phyloP scores from a whole-genome alignment of 2,113 vertebrate genomes.

The Cromileptes altivelis region DNA sequence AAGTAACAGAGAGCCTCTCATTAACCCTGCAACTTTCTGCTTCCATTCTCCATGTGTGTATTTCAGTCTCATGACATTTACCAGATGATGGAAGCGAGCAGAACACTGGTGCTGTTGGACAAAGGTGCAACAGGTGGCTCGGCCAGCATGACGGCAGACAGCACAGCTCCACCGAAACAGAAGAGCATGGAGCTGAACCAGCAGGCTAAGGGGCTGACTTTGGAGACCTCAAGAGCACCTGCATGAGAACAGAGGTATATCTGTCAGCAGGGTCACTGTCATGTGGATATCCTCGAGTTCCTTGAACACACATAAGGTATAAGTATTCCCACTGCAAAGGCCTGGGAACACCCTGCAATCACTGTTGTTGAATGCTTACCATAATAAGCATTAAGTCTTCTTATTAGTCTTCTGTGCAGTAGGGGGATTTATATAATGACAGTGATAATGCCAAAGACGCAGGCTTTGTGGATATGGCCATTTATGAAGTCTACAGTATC shows the following conservation, averaged over 20 bases:
- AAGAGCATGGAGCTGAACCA: slow-evolving; percentile 98
- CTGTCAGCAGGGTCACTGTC: background rate
- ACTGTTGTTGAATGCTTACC: background rate
- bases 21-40: background rate
- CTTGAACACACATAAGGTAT: background rate
- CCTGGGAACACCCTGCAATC: background rate
- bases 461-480: background rate
- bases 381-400: slow-evolving; percentile 1
- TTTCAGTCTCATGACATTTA: slow-evolving; percentile 79
- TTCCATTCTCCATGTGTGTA: background rate
- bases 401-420: background rate
- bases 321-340: background rate
- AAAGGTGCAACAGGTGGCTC: slow-evolving; percentile 92
- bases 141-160: slow-evolving; percentile 92
- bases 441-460: background rate
- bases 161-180: slow-evolving; percentile 95
- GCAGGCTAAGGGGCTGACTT: slow-evolving; percentile 92
- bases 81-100: slow-evolving; percentile 94
- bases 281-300: background rate
- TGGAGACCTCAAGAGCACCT: slow-evolving; percentile 89
- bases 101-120: slow-evolving; percentile 87
- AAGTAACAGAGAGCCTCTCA: background rate
- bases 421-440: background rate
- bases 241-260: slow-evolving; percentile 62
- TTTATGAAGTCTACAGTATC: background rate